Evolutionary conservation across 2,797 vertebrate genomes (phyloP), one percentile per base, ranked within the genome.

Genomic region (Alca torda): DNA sequence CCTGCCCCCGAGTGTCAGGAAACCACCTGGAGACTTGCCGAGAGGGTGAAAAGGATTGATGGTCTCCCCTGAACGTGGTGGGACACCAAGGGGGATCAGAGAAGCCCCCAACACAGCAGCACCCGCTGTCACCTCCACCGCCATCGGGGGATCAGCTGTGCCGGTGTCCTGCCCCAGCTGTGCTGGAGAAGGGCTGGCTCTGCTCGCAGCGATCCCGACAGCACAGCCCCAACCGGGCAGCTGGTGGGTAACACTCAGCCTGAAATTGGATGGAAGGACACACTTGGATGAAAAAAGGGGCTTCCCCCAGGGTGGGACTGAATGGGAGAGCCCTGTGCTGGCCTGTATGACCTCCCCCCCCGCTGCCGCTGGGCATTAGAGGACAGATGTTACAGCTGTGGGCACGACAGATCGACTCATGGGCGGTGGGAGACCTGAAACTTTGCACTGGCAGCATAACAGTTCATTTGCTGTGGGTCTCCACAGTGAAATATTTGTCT

Each of bases 91-190:
- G 9, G 53, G 15, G 15, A 20, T 43, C 68, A 24, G 63, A 84
- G 61, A 61, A 78, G 16, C 33, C 12, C n/a, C 35, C 1, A 2
- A 10, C 30, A n/a, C 4, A 1, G 43, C 2, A 2, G 16, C 25
- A 56, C 31, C 19, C 33, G 0, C 46, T 60, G 33, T 46, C 77
- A 68, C 35, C 30, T 65, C 30, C 30, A 13, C 11, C 0, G 1
- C 45, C 3, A 2, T 5, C 0, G 0, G 6, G 59, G 15, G 6
- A 54, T 23, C 73, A 43, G 24, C 73, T 1, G 0, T 5, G 6
- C 43, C 2, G 2, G 17, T 4, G 5, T 45, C 33, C 30, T 59
- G 50, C 31, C 65, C 46, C 4, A 19, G 57, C 28, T 50, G 72
- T 57, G 76, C 59, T 1, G 1, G 31, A 45, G 79, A 15, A 31